Conservation (phyloP, 2,113 vertebrate genomes). For the Microcebus lehilahytsara region DNA sequence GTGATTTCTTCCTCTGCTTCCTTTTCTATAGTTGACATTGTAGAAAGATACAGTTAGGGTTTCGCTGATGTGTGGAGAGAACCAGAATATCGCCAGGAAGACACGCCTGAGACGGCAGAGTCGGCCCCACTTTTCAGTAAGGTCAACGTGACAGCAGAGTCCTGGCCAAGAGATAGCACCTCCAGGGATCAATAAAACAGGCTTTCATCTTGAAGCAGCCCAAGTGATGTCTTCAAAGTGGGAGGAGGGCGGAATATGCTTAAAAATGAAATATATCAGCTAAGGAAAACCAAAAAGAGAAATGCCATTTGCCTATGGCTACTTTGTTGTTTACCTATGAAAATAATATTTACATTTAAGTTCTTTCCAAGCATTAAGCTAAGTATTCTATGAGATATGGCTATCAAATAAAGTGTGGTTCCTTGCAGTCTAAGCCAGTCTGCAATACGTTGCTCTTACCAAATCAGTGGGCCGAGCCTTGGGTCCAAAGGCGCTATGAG, state of each 20-base stretch:
- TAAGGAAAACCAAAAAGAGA: not conserved
- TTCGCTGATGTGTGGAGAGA: not conserved
- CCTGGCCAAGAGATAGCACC: not conserved
- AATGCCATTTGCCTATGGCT: not conserved
- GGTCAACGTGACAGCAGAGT: not conserved
- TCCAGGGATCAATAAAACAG: not conserved
- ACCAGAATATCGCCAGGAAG: not conserved
- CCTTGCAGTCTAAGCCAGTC: not conserved
- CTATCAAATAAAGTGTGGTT: not conserved
- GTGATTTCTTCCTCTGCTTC: not conserved
- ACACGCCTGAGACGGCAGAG: not conserved
- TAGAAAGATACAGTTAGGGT: not conserved
- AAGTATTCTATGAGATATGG: not conserved
- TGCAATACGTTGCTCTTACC: not conserved
- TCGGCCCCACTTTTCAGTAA: not conserved
- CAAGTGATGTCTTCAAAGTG: not conserved
- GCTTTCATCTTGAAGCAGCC: not conserved
- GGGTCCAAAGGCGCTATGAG: not conserved
- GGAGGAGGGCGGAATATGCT: rapidly evolving
- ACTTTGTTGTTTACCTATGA: not conserved
- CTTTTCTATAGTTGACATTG: not conserved
- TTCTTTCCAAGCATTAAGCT: not conserved
- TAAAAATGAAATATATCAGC: not conserved
- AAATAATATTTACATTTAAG: not conserved
- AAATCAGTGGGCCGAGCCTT: not conserved